Percentiles rank a stretch among this genome's conserved stretches.
Evolutionary conservation across 2,113 vertebrate genomes (phyloP).

Genomic region (Leiothrix lutea): DNA sequence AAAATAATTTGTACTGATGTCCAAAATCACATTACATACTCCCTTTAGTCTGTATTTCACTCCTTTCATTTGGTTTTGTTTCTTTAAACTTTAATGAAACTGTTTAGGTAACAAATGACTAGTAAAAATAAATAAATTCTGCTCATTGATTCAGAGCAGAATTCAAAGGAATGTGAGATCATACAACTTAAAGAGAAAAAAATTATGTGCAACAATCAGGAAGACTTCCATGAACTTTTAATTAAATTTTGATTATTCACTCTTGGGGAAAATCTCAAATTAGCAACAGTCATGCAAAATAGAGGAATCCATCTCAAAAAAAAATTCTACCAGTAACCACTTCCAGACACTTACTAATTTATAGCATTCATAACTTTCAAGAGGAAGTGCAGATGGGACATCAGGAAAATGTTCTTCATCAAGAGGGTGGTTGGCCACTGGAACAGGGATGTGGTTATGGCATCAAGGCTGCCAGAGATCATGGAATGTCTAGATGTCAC

Average conservation of each 20-base stretch:
- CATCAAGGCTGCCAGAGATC: not conserved
- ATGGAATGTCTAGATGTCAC: rapidly evolving
- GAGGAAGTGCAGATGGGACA: not conserved
- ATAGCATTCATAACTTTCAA: not conserved
- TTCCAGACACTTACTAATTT: not conserved
- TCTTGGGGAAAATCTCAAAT: not conserved
- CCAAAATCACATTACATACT: not conserved
- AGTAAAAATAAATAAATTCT: not conserved
- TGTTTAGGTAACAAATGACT: not conserved
- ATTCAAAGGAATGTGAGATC: not conserved
- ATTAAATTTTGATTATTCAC: not conserved
- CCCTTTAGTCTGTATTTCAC: not conserved
- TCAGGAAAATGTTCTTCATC: not conserved
- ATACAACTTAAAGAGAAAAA: not conserved
- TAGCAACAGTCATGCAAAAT: not conserved
- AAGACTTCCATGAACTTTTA: not conserved
- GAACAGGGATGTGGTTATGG: not conserved
- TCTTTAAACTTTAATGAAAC: not conserved
- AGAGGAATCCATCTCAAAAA: not conserved
- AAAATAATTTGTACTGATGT: not conserved
- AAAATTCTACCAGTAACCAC: not conserved
- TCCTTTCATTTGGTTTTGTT: not conserved
- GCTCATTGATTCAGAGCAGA: not conserved
- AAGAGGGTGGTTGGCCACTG: not conserved
- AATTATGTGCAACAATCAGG: not conserved